Percentiles rank a stretch among this genome's conserved stretches.
Evolutionary conservation across 2,113 vertebrate genomes (phyloP).

Genomic region (Garra rufa): DNA sequence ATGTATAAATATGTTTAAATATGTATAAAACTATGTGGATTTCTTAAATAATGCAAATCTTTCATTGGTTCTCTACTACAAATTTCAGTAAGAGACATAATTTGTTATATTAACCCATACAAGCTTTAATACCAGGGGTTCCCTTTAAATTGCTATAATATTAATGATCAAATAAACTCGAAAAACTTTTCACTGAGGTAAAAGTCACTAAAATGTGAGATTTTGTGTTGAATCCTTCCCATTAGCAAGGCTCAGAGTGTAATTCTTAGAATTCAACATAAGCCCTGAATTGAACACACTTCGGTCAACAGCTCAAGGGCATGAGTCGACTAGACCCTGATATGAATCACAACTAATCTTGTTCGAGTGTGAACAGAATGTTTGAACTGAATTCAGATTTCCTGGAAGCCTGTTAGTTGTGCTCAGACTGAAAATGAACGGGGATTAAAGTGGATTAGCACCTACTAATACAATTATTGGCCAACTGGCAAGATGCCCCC

Average conservation of each 20-base stretch:
- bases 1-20: no score
- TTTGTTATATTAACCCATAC: no score
- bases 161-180: no score
- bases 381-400: constrained; percentile 23
- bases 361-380: constrained; percentile 30
- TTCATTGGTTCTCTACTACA: no score
- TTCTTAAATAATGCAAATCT: no score
- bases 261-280: neutral
- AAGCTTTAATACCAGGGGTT: no score
- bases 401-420: constrained; percentile 4
- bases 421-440: constrained; percentile 25
- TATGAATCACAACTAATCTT: constrained; percentile 26
- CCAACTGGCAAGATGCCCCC: neutral
- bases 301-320: constrained; percentile 2
- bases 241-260: neutral
- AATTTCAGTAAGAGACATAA: no score
- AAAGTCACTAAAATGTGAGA: neutral
- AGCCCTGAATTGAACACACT: neutral
- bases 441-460: constrained; percentile 34
- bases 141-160: no score
- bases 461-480: neutral
- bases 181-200: neutral
- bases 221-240: neutral
- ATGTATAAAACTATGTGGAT: no score
- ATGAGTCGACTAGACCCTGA: neutral